Conservation (phyloP, 2,888 invertebrate species). For the Amiota communis region DNA sequence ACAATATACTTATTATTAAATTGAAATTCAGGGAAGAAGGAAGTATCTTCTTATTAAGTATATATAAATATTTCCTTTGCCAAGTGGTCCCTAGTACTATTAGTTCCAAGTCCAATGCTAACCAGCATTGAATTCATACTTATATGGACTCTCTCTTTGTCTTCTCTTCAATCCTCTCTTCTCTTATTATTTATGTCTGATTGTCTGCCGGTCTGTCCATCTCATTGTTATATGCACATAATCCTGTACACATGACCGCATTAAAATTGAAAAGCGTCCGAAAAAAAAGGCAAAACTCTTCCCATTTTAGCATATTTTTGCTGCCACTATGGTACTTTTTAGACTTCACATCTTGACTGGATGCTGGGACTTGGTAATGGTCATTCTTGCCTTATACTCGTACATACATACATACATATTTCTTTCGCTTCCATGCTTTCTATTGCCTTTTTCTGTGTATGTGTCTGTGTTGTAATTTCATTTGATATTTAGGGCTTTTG, state of each 20-base stretch:
- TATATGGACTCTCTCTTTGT: too few relatives aligned
- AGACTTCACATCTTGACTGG: neutral
- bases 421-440: neutral
- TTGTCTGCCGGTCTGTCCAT: slow-evolving; percentile 39
- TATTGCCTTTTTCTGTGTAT: slow-evolving; percentile 7
- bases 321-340: slow-evolving; percentile 45
- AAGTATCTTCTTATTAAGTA: too few relatives aligned
- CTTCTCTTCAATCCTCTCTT: too few relatives aligned
- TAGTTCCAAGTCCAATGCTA: too few relatives aligned
- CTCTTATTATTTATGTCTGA: too few relatives aligned
- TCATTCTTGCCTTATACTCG: neutral
- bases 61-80: too few relatives aligned
- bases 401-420: neutral
- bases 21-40: too few relatives aligned
- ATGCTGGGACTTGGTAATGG: neutral
- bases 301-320: slow-evolving; percentile 21
- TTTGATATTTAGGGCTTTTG: slow-evolving; percentile 26
- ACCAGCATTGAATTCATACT: too few relatives aligned
- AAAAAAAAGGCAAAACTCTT: neutral
- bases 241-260: slow-evolving; percentile 66
- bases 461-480: slow-evolving; percentile 16
- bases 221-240: slow-evolving; percentile 64
- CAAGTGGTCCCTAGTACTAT: too few relatives aligned
- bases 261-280: slow-evolving; percentile 66
- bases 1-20: too few relatives aligned